Evolutionary conservation across 2,888 invertebrate species (phyloP), one percentile per base, ranked within the genome.

Genomic region (Chymomyza amoena): DNA sequence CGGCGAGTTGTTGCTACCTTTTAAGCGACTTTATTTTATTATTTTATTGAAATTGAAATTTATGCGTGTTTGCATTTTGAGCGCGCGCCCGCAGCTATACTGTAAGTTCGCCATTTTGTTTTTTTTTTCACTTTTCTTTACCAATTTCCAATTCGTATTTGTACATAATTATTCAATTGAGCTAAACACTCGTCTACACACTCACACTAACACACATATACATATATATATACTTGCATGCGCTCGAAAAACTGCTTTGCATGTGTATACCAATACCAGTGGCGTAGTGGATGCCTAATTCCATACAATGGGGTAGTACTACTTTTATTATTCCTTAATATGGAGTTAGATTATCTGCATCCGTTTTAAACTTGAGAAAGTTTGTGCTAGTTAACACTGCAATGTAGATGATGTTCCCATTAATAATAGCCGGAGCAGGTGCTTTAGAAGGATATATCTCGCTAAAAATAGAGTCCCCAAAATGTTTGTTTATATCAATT

Each of bases 141-240:
- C 62, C 45, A 13, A 57, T 60, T 64, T 45, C 32, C 52, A 28
- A 28, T 13, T 18, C 52, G 65, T 73, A 72, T 82, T 77, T 75
- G 66, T 66, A 80, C 74, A 77, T 80, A 80, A 85, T 87, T 85
- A 85, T 87, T 87, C 76, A 87, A 87, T 84, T 84, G 69, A 51
- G 64, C 67, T 67, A 59, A 39, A 66, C 25, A 64, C 25, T 57
- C n/a, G 57, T 54, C 36, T 2, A 50, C 51, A n/a, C 63, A 13
- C 32, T 50, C 39, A 16, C 39, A 10, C 39, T 39, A n/a, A 39
- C 39, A 61, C 61, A 15, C 20, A 7, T 9, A 39, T 10, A 20
- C 16, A 54, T n/a, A 16, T 9, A 39, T 10, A 20, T n/a, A 54
- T n/a, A 16, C 54, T n/a, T n/a, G n/a, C 54, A 20, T 59, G 50